phyloP scores from a whole-genome alignment of 1,140 invertebrate genomes.

The Bathynomus jamesi region DNA sequence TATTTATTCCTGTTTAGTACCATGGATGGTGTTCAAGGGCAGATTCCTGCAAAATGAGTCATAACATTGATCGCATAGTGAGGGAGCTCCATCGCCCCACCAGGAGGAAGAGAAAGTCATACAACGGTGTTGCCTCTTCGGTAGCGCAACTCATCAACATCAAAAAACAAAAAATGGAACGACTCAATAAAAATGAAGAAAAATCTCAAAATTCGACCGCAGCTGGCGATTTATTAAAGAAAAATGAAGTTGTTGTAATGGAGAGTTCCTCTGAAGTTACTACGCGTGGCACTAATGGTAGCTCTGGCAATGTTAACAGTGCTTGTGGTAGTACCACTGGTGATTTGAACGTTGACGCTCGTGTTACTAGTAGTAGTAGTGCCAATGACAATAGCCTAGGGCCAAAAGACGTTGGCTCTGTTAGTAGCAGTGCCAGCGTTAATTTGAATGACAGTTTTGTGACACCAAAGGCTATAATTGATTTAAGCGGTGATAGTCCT shows the following conservation, averaged over 20 bases:
- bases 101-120: neutral
- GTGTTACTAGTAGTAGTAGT: no score
- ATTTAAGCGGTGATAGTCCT: no score
- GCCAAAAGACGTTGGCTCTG: no score
- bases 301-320: no score
- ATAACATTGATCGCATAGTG: slow-evolving; percentile 44
- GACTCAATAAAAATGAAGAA: slow-evolving; percentile 13
- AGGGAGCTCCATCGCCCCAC: slow-evolving; percentile 7
- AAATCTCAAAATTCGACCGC: neutral
- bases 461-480: no score
- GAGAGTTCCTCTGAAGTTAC: neutral
- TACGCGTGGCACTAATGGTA: no score
- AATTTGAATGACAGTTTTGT: no score
- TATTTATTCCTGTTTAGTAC: slow-evolving; percentile 16
- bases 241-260: neutral
- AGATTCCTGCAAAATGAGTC: slow-evolving; percentile 41
- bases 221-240: neutral
- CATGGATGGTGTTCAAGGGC: slow-evolving; percentile 44
- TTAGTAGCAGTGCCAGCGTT: no score
- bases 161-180: slow-evolving; percentile 18
- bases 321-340: no score
- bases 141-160: neutral
- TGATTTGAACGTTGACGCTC: no score
- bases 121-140: neutral
- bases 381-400: no score